Percentiles rank a stretch among this genome's conserved stretches.
phyloP scores from a whole-genome alignment of 2,888 invertebrate genomes.

The Atrina japonica region DNA sequence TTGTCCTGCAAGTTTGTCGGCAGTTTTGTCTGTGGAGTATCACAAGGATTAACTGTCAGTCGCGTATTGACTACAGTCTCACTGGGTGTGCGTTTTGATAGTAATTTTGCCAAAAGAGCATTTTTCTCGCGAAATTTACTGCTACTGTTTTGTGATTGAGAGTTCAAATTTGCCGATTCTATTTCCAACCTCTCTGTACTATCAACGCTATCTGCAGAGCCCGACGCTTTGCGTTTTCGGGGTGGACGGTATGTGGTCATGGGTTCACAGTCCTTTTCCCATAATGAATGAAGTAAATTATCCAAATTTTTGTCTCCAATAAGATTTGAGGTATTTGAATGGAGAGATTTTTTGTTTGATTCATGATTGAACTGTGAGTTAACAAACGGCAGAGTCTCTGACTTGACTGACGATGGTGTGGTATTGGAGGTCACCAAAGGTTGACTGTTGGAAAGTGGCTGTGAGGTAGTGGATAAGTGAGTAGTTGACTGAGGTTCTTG shows the following conservation, averaged over 20 bases:
- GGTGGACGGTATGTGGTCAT: constrained; percentile 46
- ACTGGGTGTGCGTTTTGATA: constrained; percentile 67
- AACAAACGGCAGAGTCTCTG: background rate
- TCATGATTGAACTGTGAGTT: constrained; percentile 21
- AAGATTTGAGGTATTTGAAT: constrained; percentile 20
- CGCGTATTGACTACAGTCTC: constrained; percentile 73
- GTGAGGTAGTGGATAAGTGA: constrained; percentile 51
- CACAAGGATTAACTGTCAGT: constrained; percentile 65
- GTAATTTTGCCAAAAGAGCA: constrained; percentile 74
- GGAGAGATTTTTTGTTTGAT: constrained; percentile 23
- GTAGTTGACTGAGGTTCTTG: constrained; percentile 74
- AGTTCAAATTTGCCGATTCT: constrained; percentile 12
- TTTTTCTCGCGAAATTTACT: constrained; percentile 69
- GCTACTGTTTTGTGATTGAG: constrained; percentile 9
- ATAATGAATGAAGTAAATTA: constrained; percentile 62
- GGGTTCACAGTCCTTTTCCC: constrained; percentile 64
- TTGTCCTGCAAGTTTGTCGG: constrained; percentile 69
- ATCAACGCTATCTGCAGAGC: constrained; percentile 61
- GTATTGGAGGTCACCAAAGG: constrained; percentile 31
- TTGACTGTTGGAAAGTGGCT: constrained; percentile 40
- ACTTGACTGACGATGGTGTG: constrained; percentile 25
- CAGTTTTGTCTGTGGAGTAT: constrained; percentile 83
- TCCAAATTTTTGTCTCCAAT: constrained; percentile 53
- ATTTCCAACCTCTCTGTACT: constrained; percentile 59
- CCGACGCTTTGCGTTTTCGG: constrained; percentile 64